Evolutionary conservation across 2,888 invertebrate genomes (phyloP).

Genomic region (Drosophila sordidapex): DNA sequence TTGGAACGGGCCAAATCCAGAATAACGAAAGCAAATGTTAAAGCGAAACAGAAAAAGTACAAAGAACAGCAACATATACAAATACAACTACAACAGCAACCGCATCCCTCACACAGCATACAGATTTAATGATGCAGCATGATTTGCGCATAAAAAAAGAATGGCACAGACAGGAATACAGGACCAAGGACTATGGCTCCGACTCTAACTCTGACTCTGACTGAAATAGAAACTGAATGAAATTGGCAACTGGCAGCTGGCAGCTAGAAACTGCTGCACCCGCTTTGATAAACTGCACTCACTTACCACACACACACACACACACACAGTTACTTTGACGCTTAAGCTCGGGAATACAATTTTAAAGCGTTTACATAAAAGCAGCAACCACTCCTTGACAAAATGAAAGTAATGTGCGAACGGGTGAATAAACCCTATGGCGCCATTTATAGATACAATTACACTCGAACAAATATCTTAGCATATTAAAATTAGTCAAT

Average conservation of each 20-base stretch:
- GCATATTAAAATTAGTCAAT: not conserved
- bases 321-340: conserved; percentile 5
- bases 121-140: conserved; percentile 82
- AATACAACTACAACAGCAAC: conserved; percentile 27
- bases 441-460: conserved; percentile 11
- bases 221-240: conserved; percentile 54
- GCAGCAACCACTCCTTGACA: conserved; percentile 24
- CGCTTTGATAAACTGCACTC: conserved; percentile 73
- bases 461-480: conserved; percentile 27
- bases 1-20: conserved; percentile 17
- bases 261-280: conserved; percentile 51
- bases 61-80: not conserved
- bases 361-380: conserved; percentile 46
- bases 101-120: conserved; percentile 50
- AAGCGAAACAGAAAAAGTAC: conserved; percentile 48
- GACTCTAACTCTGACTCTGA: conserved; percentile 6
- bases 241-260: conserved; percentile 38
- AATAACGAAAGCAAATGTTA: conserved; percentile 70
- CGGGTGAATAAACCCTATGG: conserved; percentile 66
- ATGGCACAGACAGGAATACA: conserved; percentile 43
- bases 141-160: conserved; percentile 76
- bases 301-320: conserved; percentile 12
- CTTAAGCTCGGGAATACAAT: conserved; percentile 62
- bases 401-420: conserved; percentile 52
- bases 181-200: conserved; percentile 12